These are phyloP conservation scores for Neoascia interrupta DNA, from an alignment of 2,888 invertebrate genomes.

Conservation along the genomic window DNA sequence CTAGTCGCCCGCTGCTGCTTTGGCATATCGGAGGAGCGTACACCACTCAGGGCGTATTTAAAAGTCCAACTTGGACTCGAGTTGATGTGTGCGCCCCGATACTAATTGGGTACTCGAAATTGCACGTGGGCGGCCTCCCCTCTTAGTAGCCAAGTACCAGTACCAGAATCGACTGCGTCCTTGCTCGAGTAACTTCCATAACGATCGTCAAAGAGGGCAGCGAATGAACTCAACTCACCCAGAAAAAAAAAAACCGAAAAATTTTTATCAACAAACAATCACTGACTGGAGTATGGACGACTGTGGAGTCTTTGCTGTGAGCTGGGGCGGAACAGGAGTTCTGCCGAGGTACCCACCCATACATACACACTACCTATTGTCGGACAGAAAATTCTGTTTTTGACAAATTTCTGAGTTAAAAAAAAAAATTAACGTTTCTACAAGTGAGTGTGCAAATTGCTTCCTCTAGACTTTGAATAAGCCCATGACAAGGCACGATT, in stretches of 20 bases:
- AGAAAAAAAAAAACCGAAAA: slow-evolving; percentile 41
- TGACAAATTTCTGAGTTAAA: slow-evolving; percentile 31
- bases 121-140: slow-evolving; percentile 59
- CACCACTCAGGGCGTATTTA: slow-evolving; percentile 1
- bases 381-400: slow-evolving; percentile 29
- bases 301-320: no score
- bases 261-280: slow-evolving; percentile 30
- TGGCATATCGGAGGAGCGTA: slow-evolving; percentile 15
- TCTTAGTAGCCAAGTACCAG: no score
- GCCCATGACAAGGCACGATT: slow-evolving; percentile 4
- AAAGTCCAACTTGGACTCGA: slow-evolving; percentile 14
- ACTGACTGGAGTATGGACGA: neutral
- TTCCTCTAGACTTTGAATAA: slow-evolving; percentile 44
- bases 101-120: slow-evolving; percentile 61
- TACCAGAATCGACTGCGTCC: no score
- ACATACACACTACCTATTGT: no score
- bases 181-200: no score
- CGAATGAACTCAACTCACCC: slow-evolving; percentile 11
- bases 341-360: no score
- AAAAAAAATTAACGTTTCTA: neutral
- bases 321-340: no score
- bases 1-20: no score
- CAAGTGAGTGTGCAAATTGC: slow-evolving; percentile 30
- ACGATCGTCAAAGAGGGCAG: neutral
- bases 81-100: slow-evolving; percentile 4